Conservation (phyloP, 2,888 invertebrate genomes). For the Diabrotica balteata region DNA sequence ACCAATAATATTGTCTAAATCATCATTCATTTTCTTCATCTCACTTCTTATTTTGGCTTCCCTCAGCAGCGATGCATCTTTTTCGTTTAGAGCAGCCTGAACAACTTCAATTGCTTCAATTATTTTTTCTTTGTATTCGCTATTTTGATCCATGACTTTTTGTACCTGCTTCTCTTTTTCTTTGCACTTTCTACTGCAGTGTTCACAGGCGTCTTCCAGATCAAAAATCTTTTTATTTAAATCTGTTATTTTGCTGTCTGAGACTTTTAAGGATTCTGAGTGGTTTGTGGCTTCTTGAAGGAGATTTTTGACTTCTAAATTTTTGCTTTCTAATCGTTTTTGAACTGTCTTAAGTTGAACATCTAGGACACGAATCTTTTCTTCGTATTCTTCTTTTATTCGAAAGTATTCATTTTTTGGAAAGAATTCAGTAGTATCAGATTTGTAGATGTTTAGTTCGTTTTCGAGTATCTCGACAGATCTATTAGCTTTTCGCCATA, state of each 20-base stretch:
- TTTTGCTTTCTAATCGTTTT: slow-evolving; percentile 39
- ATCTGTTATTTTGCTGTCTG: slow-evolving; percentile 62
- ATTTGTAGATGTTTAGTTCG: slow-evolving; percentile 67
- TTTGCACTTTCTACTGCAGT: slow-evolving; percentile 59
- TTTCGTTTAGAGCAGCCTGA: slow-evolving; percentile 66
- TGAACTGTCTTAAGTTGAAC: slow-evolving; percentile 31
- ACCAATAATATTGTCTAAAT: slow-evolving; percentile 63
- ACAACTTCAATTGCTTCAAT: slow-evolving; percentile 66
- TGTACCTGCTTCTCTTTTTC: slow-evolving; percentile 56
- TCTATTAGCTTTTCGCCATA: slow-evolving; percentile 73
- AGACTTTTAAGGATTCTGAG: slow-evolving; percentile 57
- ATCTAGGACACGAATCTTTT: slow-evolving; percentile 66
- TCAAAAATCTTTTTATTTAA: slow-evolving; percentile 60
- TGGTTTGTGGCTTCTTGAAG: slow-evolving; percentile 63
- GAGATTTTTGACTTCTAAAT: slow-evolving; percentile 60
- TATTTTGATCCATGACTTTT: slow-evolving; percentile 58
- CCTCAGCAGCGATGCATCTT: slow-evolving; percentile 63
- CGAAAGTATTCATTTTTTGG: slow-evolving; percentile 47
- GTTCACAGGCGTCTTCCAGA: slow-evolving; percentile 56
- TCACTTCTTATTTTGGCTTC: slow-evolving; percentile 63
- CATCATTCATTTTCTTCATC: slow-evolving; percentile 63
- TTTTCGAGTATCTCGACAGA: slow-evolving; percentile 72
- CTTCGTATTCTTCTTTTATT: slow-evolving; percentile 59
- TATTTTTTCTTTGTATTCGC: slow-evolving; percentile 64
- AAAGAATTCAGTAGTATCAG: slow-evolving; percentile 49